phyloP scores from a whole-genome alignment of 2,888 invertebrate genomes.

The Orthosia incerta region DNA sequence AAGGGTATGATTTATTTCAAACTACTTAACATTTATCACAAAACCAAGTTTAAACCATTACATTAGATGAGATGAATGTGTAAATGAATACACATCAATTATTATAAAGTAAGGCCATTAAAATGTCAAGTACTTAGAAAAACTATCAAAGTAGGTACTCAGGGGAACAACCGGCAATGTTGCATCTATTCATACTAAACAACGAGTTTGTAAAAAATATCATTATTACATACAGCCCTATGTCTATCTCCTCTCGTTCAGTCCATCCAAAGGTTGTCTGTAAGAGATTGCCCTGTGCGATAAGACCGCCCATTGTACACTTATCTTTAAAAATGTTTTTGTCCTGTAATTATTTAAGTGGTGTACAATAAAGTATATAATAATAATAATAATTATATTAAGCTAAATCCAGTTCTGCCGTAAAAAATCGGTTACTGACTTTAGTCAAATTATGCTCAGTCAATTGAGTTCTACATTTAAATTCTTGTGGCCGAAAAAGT shows the following conservation, averaged over 20 bases:
- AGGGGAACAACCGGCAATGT: constrained; percentile 48
- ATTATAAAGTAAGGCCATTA: neutral
- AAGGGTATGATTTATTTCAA: neutral
- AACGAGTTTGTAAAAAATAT: neutral
- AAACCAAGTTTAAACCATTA: too few species aligned
- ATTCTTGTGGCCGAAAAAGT: neutral
- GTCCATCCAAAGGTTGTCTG: too few species aligned
- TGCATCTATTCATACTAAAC: constrained; percentile 1
- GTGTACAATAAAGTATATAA: too few species aligned
- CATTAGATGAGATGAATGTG: neutral
- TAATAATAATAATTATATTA: too few species aligned
- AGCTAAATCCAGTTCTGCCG: constrained; percentile 41
- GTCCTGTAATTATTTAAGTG: too few species aligned
- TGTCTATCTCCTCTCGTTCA: too few species aligned
- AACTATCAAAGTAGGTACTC: neutral
- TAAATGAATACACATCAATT: neutral
- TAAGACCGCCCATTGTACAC: too few species aligned
- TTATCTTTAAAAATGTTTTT: too few species aligned
- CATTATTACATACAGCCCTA: too few species aligned
- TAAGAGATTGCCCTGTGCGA: too few species aligned
- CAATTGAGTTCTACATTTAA: constrained; percentile 41
- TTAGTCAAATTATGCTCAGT: constrained; percentile 17
- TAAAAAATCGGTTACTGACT: constrained; percentile 34
- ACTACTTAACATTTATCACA: neutral
- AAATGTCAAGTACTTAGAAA: constrained; percentile 5